Evolutionary conservation across 2,888 invertebrate genomes (phyloP).

Genomic region (Amiota communis): DNA sequence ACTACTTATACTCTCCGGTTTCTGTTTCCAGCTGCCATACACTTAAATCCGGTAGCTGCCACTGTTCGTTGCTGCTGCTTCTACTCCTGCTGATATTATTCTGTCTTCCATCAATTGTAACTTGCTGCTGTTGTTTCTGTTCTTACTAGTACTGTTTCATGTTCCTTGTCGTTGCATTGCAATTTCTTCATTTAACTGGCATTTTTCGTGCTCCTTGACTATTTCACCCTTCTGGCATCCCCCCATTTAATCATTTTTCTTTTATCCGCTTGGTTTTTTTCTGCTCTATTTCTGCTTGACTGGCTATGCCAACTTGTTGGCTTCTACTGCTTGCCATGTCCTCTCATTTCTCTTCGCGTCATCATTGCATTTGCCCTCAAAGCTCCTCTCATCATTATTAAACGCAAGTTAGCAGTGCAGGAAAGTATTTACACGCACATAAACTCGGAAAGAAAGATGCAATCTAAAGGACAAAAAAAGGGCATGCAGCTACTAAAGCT

Average conservation of each 20-base stretch:
- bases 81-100: too few relatives aligned
- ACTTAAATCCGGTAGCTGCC: too few relatives aligned
- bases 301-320: slow-evolving; percentile 17
- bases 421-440: background rate
- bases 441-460: background rate
- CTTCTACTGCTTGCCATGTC: slow-evolving; percentile 18
- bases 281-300: slow-evolving; percentile 7
- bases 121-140: background rate
- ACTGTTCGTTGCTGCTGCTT: too few relatives aligned
- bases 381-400: slow-evolving; percentile 7
- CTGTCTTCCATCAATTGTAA: background rate
- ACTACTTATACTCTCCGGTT: background rate
- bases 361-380: background rate
- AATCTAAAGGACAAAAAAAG: background rate
- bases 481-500: background rate
- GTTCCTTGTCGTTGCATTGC: background rate
- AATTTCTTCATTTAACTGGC: slow-evolving; percentile 26
- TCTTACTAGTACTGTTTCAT: background rate
- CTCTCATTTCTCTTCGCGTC: background rate
- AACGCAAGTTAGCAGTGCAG: slow-evolving; percentile 14
- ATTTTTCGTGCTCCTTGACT: too few relatives aligned
- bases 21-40: background rate
- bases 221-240: background rate
- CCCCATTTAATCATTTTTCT: background rate
- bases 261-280: background rate